Percentiles rank a stretch among this genome's conserved stretches.
These are phyloP conservation scores for Aphidius gifuensis DNA, from an alignment of 1,140 invertebrate species.

Conservation along the genomic window DNA sequence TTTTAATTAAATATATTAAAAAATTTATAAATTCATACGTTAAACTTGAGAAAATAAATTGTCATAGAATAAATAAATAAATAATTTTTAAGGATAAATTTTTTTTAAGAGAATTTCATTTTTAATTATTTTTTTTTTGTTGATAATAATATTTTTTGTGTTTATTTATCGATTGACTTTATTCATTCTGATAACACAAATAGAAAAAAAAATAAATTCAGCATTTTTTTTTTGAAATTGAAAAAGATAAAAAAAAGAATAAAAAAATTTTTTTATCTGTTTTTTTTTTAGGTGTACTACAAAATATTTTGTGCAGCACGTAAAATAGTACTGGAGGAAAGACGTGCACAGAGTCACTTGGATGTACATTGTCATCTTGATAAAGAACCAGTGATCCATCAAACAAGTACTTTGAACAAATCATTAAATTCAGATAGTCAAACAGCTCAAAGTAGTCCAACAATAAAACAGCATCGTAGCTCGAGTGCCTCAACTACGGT, in stretches of 20 bases:
- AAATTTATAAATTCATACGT: no score
- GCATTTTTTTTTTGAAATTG: conserved; percentile 87
- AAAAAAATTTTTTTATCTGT: background rate
- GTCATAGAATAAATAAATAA: no score
- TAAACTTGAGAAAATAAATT: no score
- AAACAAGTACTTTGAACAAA: conserved; percentile 38
- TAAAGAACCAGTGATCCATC: conserved; percentile 47
- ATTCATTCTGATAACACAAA: no score
- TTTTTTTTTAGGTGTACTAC: conserved; percentile 66
- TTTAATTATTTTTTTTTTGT: no score
- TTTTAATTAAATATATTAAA: no score
- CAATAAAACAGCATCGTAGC: conserved; percentile 48
- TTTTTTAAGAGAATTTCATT: no score
- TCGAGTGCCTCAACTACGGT: conserved; percentile 54
- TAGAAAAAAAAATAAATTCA: conserved; percentile 31
- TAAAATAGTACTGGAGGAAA: conserved; percentile 81
- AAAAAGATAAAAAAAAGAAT: conserved; percentile 58
- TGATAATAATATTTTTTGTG: no score
- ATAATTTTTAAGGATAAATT: no score
- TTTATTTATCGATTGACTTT: no score
- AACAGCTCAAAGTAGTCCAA: conserved; percentile 40
- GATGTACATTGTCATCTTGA: conserved; percentile 69
- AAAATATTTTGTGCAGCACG: conserved; percentile 85
- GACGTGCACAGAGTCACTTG: conserved; percentile 77
- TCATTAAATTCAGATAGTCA: conserved; percentile 45